A percentile compares a stretch with the other conserved stretches of the same genome.
These are phyloP conservation scores for Cygnus olor DNA, from an alignment of 2,797 vertebrate genomes.

Conservation along the genomic window DNA sequence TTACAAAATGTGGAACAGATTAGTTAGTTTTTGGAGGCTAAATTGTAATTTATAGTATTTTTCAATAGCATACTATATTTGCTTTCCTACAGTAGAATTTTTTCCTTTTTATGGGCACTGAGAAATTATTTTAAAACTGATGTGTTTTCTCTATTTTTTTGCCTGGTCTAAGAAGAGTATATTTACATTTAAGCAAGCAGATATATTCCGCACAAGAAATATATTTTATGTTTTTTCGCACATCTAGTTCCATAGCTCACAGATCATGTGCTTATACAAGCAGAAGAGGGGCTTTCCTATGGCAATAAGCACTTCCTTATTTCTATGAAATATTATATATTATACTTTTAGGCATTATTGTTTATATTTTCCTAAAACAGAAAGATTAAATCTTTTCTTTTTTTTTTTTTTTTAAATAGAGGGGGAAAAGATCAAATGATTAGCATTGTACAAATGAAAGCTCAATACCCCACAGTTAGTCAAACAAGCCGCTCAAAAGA, in stretches of 20 bases:
- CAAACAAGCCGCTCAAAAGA: neutral
- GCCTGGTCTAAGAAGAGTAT: neutral
- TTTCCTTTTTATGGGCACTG: neutral
- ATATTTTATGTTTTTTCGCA: neutral
- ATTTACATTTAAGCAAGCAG: neutral
- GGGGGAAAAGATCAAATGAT: neutral
- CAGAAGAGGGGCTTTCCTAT: neutral
- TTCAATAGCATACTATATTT: neutral
- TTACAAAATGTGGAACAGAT: neutral
- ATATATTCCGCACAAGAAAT: constrained; percentile 12
- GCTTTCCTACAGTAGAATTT: neutral
- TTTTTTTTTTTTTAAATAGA: neutral
- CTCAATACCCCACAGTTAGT: neutral
- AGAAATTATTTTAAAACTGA: neutral
- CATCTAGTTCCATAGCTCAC: constrained; percentile 32
- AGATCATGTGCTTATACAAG: constrained; percentile 1
- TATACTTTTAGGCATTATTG: neutral
- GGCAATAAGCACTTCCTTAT: constrained; percentile 16
- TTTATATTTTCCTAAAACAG: neutral
- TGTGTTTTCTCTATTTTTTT: constrained; percentile 8
- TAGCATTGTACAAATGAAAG: neutral
- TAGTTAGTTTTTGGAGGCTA: neutral
- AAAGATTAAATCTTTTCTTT: neutral
- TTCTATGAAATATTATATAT: constrained; percentile 6
- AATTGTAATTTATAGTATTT: neutral